phyloP scores from a whole-genome alignment of 1,140 invertebrate genomes.

The Galleria mellonella region DNA sequence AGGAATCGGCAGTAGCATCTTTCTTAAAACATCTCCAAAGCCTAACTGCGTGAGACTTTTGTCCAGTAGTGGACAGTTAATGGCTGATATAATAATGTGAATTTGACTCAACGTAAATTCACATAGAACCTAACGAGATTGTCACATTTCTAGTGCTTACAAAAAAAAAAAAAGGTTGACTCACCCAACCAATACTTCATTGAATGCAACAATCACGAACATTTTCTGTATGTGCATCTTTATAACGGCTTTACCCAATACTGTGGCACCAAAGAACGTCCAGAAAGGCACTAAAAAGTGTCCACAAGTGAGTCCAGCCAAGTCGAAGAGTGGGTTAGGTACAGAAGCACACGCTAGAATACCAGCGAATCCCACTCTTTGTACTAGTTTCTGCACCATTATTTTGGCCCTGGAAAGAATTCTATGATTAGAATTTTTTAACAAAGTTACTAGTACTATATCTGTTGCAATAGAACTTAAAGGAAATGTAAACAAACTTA shows the following conservation, averaged over 20 bases:
- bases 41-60: too few relatives aligned
- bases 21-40: too few relatives aligned
- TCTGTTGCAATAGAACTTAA: too few relatives aligned
- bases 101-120: too few relatives aligned
- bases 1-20: too few relatives aligned
- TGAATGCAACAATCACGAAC: constrained; percentile 85
- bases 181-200: constrained; percentile 84
- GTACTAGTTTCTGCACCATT: constrained; percentile 93
- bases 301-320: constrained; percentile 98
- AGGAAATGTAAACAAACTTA: too few relatives aligned
- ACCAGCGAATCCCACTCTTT: constrained; percentile 96
- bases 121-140: too few relatives aligned
- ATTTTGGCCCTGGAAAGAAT: constrained; percentile 81
- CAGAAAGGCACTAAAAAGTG: constrained; percentile 99
- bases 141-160: too few relatives aligned
- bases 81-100: too few relatives aligned
- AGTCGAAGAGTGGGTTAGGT: constrained; percentile 99
- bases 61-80: too few relatives aligned
- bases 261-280: constrained; percentile 99
- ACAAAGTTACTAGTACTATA: too few relatives aligned
- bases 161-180: constrained; percentile 8
- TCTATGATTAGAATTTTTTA: too few relatives aligned
- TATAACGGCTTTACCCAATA: constrained; percentile 98
- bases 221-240: constrained; percentile 99
- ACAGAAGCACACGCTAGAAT: constrained; percentile 98